These are phyloP conservation scores for Albula glossodonta DNA, from an alignment of 2,113 vertebrate species.

Conservation along the genomic window DNA sequence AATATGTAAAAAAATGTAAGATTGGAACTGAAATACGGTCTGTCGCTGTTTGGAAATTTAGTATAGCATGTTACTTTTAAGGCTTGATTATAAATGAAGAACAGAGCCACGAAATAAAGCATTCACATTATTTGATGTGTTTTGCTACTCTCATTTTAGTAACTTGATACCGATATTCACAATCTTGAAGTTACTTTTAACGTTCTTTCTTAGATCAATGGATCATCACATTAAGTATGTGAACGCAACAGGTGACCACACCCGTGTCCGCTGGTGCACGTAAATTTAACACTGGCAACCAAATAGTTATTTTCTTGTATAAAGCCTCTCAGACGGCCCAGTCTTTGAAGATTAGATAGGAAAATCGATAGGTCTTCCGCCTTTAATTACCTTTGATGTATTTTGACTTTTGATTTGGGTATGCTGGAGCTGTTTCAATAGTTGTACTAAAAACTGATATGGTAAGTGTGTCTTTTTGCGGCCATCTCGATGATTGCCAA, in stretches of 20 bases:
- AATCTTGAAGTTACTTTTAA: no score
- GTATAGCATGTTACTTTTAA: no score
- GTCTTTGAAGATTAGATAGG: constrained; percentile 35
- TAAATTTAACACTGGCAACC: background rate
- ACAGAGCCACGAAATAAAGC: no score
- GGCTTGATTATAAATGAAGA: no score
- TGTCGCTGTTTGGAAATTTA: no score
- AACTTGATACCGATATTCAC: no score
- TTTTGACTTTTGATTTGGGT: constrained; percentile 13
- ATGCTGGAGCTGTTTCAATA: constrained; percentile 31
- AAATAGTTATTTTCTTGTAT: background rate
- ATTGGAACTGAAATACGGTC: constrained; percentile 37
- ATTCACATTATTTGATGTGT: no score
- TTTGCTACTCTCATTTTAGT: no score
- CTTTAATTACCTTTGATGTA: constrained; percentile 27
- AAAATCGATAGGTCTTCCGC: constrained; percentile 23
- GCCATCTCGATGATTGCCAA: background rate
- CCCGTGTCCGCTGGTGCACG: background rate
- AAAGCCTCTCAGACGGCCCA: constrained; percentile 29
- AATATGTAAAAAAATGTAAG: background rate
- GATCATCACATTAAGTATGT: no score
- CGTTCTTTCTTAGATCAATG: no score
- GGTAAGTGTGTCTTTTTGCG: background rate
- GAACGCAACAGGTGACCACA: background rate
- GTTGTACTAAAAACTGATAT: constrained; percentile 17